Evolutionary conservation across 2,888 invertebrate genomes (phyloP), one percentile per base, ranked within the genome.

Genomic region (Ormyrus labotus): DNA sequence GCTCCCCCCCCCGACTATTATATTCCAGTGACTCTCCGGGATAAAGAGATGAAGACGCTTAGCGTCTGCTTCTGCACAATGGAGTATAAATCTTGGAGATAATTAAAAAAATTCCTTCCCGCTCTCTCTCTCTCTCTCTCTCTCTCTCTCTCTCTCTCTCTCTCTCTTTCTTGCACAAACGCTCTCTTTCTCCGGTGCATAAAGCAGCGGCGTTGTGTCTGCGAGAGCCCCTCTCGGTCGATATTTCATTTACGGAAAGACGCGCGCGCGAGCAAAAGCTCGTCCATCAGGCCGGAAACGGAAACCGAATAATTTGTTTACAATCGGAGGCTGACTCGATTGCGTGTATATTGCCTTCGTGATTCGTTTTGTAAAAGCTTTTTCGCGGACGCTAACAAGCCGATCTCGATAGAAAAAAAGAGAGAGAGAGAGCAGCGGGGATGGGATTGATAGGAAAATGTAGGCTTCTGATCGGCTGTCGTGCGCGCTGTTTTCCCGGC

Each of bases 81-180:
- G 74, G 70, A 13, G 70, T 70, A 74, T 74, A 74, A 74, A 74
- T 79, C 79, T 74, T 58, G 64, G n/a, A 74, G 69, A 79, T 74
- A 74, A 79, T 79, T 79, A 58, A 79, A 79, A 79, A 79, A 79
- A 79, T 79, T 79, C 73, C 60, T 58, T 60, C 10, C 8, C 9
- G 5, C 47, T 34, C 34, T 19, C 3, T 7, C 9, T 34, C 11
- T 50, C 11, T 48, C 6, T 68, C n/a, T 72, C 5, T 48, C 19
- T 19, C 19, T 11, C 6, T 58, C n/a, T n/a, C n/a, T n/a, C n/a
- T n/a, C 6, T 5, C 7, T 50, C 10, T 19, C 2, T 34, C 34
- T 3, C 34, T 34, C 34, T 34, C 34, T 34, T 34, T 34, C 34
- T 34, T 34, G 34, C 4, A 3, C 34, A 34, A 34, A 34, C 34